Percentiles rank a stretch among this genome's conserved stretches.
These are phyloP conservation scores for Trissolcus basalis DNA, from an alignment of 1,140 invertebrate genomes.

Conservation along the genomic window DNA sequence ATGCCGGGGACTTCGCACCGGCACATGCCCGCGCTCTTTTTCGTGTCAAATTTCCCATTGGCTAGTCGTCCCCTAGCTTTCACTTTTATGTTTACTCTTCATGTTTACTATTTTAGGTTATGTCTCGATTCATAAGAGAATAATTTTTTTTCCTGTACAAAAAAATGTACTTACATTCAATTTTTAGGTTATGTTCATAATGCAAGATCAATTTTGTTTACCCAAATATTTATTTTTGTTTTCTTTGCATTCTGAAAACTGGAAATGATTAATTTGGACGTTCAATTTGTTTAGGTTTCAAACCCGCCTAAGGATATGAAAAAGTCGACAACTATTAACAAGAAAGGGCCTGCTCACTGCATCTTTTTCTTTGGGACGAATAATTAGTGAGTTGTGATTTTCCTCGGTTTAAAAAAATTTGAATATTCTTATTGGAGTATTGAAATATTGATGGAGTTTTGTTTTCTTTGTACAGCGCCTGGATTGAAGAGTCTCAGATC, in stretches of 20 bases:
- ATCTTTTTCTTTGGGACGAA: slow-evolving; percentile 96
- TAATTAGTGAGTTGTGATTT: slow-evolving; percentile 88
- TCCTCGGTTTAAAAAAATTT: not conserved
- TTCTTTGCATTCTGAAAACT: no score
- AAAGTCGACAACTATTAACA: slow-evolving; percentile 76
- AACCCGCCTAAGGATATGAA: slow-evolving; percentile 82
- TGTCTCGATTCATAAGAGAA: not conserved
- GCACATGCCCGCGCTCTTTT: not conserved
- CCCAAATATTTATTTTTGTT: no score
- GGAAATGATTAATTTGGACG: no score
- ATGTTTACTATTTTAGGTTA: slow-evolving; percentile 11
- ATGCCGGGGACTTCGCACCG: not conserved
- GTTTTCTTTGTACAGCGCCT: slow-evolving; percentile 81
- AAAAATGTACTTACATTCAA: no score
- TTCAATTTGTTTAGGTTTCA: slow-evolving; percentile 79
- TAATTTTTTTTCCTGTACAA: no score
- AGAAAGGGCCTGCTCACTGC: slow-evolving; percentile 84
- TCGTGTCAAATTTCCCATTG: slow-evolving; percentile 1
- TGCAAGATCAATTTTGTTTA: no score
- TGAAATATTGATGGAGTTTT: not conserved
- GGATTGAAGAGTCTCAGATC: slow-evolving; percentile 91
- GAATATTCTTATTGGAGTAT: not conserved
- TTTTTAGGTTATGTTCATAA: no score
- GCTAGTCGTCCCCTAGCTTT: not conserved
- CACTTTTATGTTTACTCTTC: not conserved